Percentiles rank a stretch among this genome's conserved stretches.
These are phyloP conservation scores for Pteronura brasiliensis DNA, from an alignment of 2,113 vertebrate species.

Conservation along the genomic window DNA sequence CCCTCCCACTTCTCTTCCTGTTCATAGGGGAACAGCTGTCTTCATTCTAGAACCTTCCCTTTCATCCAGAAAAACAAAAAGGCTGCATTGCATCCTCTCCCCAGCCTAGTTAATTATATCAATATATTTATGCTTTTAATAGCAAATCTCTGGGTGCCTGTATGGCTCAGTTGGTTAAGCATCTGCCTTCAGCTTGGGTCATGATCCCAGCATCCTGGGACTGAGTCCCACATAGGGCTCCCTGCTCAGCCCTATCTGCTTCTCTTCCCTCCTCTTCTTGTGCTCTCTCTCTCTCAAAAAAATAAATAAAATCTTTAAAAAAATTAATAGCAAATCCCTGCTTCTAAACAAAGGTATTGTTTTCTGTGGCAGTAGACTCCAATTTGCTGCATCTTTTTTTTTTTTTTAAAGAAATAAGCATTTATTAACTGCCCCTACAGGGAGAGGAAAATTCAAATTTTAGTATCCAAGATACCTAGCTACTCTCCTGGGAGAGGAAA, in stretches of 20 bases:
- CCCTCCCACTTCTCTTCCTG: not conserved
- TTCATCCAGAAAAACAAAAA: not conserved
- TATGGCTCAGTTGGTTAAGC: too few species aligned
- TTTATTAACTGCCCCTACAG: not conserved
- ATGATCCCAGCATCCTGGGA: too few species aligned
- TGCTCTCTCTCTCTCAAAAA: too few species aligned
- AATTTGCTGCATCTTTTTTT: not conserved
- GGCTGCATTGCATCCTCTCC: not conserved
- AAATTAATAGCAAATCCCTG: not conserved
- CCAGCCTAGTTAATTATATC: not conserved
- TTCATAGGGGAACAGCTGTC: not conserved
- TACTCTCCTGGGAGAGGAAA: not conserved
- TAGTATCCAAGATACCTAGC: not conserved
- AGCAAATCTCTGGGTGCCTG: too few species aligned
- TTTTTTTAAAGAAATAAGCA: not conserved
- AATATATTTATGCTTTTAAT: not conserved
- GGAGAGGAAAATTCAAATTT: not conserved
- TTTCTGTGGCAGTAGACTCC: not conserved
- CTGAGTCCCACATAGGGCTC: too few species aligned
- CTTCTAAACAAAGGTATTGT: not conserved
- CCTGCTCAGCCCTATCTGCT: too few species aligned
- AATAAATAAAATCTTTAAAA: too few species aligned
- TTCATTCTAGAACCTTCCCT: not conserved
- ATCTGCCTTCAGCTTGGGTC: too few species aligned
- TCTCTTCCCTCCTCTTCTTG: too few species aligned